Evolutionary conservation across 2,113 vertebrate genomes (phyloP).

Genomic region (Nansenia antarctica): DNA sequence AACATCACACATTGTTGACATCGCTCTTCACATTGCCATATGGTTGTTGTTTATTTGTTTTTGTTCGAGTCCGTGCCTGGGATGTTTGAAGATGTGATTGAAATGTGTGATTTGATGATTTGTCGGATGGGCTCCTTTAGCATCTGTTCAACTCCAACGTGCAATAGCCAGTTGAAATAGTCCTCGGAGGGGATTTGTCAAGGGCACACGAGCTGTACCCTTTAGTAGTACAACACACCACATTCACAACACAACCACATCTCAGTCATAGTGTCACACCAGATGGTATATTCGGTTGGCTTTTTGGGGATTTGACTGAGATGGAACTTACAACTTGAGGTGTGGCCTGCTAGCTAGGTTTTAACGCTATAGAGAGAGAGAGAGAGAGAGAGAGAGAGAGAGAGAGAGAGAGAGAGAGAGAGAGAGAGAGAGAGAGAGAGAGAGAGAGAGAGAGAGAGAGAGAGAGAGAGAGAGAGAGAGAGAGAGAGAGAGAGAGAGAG

Average conservation of each 20-base stretch:
- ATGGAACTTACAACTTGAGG: constrained; percentile 16
- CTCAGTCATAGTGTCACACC: constrained; percentile 11
- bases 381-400: constrained; percentile 1
- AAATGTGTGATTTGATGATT: constrained; percentile 44
- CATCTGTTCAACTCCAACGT: constrained; percentile 51
- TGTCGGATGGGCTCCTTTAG: constrained; percentile 29
- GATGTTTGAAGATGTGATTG: constrained; percentile 36
- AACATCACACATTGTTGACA: background rate
- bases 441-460: too few relatives aligned
- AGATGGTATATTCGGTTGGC: constrained; percentile 26
- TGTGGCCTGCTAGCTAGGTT: background rate
- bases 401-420: too few relatives aligned
- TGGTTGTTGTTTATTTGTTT: constrained; percentile 27
- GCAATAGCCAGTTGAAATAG: constrained; percentile 37
- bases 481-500: too few relatives aligned
- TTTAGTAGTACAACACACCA: constrained; percentile 13
- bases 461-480: too few relatives aligned
- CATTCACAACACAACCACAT: constrained; percentile 3
- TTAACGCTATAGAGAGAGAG: too few relatives aligned
- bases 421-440: too few relatives aligned
- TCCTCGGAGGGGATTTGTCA: constrained; percentile 33
- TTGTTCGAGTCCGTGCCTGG: constrained; percentile 5
- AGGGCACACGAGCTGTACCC: constrained; percentile 24
- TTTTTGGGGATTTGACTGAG: constrained; percentile 15
- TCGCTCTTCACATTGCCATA: constrained; percentile 4